Percentiles rank a stretch among this genome's conserved stretches.
Evolutionary conservation across 1,140 invertebrate species (phyloP).

Genomic region (Babylonia areolata): DNA sequence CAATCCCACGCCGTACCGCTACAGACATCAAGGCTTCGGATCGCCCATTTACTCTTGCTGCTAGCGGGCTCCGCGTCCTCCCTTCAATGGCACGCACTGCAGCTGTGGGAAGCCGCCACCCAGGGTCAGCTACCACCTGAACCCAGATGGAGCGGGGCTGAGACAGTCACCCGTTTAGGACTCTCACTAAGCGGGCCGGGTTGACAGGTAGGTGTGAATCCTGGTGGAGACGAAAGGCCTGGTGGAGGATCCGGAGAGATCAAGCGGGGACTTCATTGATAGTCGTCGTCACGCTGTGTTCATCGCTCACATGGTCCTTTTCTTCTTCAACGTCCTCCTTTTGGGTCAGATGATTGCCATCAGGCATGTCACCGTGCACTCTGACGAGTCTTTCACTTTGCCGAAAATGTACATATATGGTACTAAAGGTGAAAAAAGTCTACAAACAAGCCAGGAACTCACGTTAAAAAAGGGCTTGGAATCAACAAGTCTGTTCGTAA

Average conservation of each 20-base stretch:
- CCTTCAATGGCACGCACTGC: neutral
- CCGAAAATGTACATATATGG: too few species aligned
- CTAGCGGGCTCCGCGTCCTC: neutral
- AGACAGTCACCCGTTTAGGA: neutral
- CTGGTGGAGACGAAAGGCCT: neutral
- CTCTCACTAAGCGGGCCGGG: too few species aligned
- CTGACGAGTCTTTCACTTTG: too few species aligned
- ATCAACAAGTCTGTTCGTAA: too few species aligned
- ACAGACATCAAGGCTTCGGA: slow-evolving; percentile 2
- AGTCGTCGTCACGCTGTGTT: neutral
- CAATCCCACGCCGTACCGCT: neutral
- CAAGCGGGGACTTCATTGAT: neutral
- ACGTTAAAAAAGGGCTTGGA: too few species aligned
- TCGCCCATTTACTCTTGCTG: neutral
- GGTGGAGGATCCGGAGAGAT: neutral
- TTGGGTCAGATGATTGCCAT: too few species aligned
- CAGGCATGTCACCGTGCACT: too few species aligned
- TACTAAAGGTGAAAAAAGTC: too few species aligned
- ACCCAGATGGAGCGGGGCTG: neutral
- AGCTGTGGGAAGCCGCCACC: neutral
- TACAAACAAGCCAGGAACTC: too few species aligned
- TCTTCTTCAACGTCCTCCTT: neutral
- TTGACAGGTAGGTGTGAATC: neutral
- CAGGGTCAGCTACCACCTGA: neutral
- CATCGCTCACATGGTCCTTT: neutral